A percentile compares a stretch with the other conserved stretches of the same genome.
Evolutionary conservation across 2,888 invertebrate species (phyloP).

Genomic region (Asteroscopus sphinx): DNA sequence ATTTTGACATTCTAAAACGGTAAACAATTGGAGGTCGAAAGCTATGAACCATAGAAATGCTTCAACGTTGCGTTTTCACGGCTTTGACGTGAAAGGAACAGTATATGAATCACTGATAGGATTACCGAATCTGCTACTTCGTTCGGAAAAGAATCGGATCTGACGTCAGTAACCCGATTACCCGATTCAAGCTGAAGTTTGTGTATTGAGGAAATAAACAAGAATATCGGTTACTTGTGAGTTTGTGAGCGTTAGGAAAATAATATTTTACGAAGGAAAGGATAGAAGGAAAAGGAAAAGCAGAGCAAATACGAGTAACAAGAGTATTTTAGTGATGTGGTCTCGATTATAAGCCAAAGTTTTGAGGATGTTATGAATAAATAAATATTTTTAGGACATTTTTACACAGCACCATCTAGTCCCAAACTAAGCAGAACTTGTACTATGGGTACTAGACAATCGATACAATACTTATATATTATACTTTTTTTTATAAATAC

Average conservation of each 20-base stretch:
- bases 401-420: too few relatives aligned
- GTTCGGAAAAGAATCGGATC: constrained; percentile 10
- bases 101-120: constrained; percentile 14
- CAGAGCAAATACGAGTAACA: too few relatives aligned
- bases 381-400: too few relatives aligned
- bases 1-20: constrained; percentile 6
- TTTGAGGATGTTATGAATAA: too few relatives aligned
- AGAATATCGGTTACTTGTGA: too few relatives aligned
- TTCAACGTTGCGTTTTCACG: neutral
- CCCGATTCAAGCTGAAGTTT: constrained; percentile 3
- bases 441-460: too few relatives aligned
- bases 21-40: constrained; percentile 30
- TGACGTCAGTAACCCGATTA: constrained; percentile 24
- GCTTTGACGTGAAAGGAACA: constrained; percentile 5
- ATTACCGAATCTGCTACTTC: constrained; percentile 27
- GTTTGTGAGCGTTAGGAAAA: too few relatives aligned
- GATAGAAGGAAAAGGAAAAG: neutral
- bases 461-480: too few relatives aligned
- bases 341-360: too few relatives aligned
- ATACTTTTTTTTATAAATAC: too few relatives aligned
- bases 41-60: constrained; percentile 17
- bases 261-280: neutral
- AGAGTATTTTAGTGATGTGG: too few relatives aligned
- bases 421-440: too few relatives aligned
- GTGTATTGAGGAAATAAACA: neutral